phyloP scores from a whole-genome alignment of 2,113 vertebrate genomes.

The Nerophis ophidion region DNA sequence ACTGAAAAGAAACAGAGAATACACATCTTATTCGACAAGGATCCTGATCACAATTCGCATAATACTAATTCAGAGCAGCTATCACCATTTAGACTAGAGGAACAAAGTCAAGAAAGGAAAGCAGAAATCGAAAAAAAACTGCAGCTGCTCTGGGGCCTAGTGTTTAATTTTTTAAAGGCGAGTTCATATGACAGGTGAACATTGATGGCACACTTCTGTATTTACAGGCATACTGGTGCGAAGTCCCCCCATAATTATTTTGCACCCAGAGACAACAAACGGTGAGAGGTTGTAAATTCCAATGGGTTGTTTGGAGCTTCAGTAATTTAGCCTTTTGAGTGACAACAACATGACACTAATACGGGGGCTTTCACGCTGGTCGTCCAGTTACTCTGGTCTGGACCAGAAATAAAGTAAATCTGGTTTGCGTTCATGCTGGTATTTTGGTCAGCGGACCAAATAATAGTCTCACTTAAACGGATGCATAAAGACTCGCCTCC shows the following conservation, averaged over 20 bases:
- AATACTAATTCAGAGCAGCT: neutral
- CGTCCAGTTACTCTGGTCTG: too few relatives aligned
- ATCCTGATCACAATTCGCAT: too few relatives aligned
- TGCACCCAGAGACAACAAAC: neutral
- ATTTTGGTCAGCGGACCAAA: too few relatives aligned
- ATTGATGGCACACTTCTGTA: neutral
- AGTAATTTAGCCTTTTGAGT: neutral
- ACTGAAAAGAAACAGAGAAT: too few relatives aligned
- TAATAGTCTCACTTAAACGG: too few relatives aligned
- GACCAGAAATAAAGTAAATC: too few relatives aligned
- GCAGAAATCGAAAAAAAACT: conserved; percentile 9
- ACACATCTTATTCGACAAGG: too few relatives aligned
- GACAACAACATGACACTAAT: neutral
- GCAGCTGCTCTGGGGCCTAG: conserved; percentile 14
- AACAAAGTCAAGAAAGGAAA: conserved; percentile 41
- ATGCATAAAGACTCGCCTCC: too few relatives aligned
- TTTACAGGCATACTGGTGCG: neutral
- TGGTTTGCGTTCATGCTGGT: too few relatives aligned
- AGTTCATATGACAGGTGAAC: neutral
- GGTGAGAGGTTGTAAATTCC: conserved; percentile 1
- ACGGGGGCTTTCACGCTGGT: too few relatives aligned
- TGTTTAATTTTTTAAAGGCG: conserved; percentile 22
- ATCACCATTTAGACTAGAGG: conserved; percentile 11
- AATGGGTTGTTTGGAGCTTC: neutral
- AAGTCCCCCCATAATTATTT: conserved; percentile 4